Evolutionary conservation across 2,888 invertebrate genomes (phyloP).

Genomic region (Fragum fragum): DNA sequence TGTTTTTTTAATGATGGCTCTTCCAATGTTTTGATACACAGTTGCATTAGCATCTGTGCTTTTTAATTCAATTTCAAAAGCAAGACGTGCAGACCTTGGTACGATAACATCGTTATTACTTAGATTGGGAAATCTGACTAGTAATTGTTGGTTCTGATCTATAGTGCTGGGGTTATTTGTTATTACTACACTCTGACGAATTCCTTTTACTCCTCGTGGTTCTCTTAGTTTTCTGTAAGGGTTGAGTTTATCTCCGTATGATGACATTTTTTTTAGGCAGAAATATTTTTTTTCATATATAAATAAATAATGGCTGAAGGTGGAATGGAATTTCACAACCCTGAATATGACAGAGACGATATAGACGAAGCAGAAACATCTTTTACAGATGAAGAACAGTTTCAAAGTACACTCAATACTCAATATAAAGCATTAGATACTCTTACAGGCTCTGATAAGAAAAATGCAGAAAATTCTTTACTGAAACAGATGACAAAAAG

Average conservation of each 20-base stretch:
- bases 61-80: constrained; percentile 55
- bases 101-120: constrained; percentile 57
- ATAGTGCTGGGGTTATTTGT: constrained; percentile 66
- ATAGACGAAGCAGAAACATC: constrained; percentile 33
- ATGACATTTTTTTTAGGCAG: constrained; percentile 17
- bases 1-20: constrained; percentile 62
- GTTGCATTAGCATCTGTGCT: constrained; percentile 55
- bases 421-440: constrained; percentile 41
- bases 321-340: constrained; percentile 49
- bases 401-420: constrained; percentile 46
- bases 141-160: constrained; percentile 64
- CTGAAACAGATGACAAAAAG: constrained; percentile 37
- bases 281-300: constrained; percentile 7
- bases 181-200: constrained; percentile 45
- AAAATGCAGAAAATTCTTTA: constrained; percentile 28
- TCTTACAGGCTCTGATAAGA: constrained; percentile 37
- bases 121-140: constrained; percentile 65
- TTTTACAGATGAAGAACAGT: constrained; percentile 45
- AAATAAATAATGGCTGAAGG: constrained; percentile 48
- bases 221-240: constrained; percentile 15
- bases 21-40: constrained; percentile 55
- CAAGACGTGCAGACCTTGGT: constrained; percentile 54
- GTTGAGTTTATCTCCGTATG: constrained; percentile 42
- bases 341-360: constrained; percentile 41
- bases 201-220: constrained; percentile 32